Base-by-base conservation (phyloP, 2,888 invertebrate genomes). In the Shargacucullia verbasci region DNA sequence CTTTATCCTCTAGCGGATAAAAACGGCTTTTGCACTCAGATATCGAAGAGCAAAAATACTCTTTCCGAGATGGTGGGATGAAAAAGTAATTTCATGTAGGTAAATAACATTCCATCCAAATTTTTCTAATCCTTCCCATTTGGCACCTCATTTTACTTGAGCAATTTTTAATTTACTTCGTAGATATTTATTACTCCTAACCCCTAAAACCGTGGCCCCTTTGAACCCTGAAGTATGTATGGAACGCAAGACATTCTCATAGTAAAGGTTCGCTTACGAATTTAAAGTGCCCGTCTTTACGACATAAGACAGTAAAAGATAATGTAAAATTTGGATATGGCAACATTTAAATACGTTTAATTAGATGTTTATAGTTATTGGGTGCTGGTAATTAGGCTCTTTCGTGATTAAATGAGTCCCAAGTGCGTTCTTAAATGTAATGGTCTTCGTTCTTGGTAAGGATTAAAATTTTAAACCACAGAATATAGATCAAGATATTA, bases 211-310 rank as follows among this genome's bases (percentile, higher is more conserved):
- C 37, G n/a, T 58, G 60, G 13, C 29, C 43, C 56, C 56, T 54
- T 47, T 65, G 56, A 68, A 61, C 74, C 58, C 53, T 45, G 0
- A 2, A 33, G 15, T 48, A 70, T 59, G 55, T 45, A 10, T 15
- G 54, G 68, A 65, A 73, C 56, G 52, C 33, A 0, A 47, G 34
- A 44, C 15, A 70, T 55, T 67, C 40, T n/a, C 11, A 14, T 8
- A 45, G 12, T 15, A 13, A 31, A 55, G 20, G 39, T 33, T 45
- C 43, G 49, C 50, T 46, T 33, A 64, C 58, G 40, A 60, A 66
- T 62, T 59, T 66, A 53, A 75, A 73, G 63, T 67, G 49, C 47
- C 15, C 53, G 25, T 14, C 38, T 73, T 76, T 72, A 73, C 63
- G 76, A 68, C 49, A 14, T 3, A 20, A 45, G 37, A 45, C 37